Conservation (phyloP, 2,113 vertebrate species). For the Onychorhynchus coronatus region DNA sequence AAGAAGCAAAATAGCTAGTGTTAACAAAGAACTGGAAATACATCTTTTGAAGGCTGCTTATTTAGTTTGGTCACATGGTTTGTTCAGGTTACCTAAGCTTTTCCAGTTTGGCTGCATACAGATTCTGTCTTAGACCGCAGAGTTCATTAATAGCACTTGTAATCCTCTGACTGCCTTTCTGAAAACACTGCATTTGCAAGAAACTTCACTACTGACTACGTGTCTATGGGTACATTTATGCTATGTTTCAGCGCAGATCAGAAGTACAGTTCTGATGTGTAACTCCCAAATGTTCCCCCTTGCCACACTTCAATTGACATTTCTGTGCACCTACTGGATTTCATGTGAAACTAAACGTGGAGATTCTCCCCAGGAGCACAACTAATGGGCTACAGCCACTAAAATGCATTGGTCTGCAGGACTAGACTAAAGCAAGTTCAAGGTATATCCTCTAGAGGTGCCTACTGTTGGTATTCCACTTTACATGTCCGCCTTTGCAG, state of each 20-base stretch:
- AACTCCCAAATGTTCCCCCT: neutral
- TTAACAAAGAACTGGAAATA: neutral
- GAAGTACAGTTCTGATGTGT: neutral
- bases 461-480: neutral
- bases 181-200: neutral
- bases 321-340: neutral
- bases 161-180: neutral
- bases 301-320: neutral
- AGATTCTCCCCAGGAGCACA: neutral
- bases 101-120: neutral
- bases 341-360: neutral
- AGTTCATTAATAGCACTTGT: neutral
- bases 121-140: neutral
- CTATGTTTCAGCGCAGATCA: neutral
- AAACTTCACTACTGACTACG: neutral
- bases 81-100: neutral
- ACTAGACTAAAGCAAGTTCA: neutral
- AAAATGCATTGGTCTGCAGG: neutral
- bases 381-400: neutral
- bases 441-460: neutral
- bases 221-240: neutral
- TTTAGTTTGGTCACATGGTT: neutral
- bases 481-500: neutral
- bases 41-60: neutral
- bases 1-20: neutral